These are phyloP conservation scores for Rhinolophus ferrumequinum DNA, from an alignment of 2,113 vertebrate species.

Conservation along the genomic window DNA sequence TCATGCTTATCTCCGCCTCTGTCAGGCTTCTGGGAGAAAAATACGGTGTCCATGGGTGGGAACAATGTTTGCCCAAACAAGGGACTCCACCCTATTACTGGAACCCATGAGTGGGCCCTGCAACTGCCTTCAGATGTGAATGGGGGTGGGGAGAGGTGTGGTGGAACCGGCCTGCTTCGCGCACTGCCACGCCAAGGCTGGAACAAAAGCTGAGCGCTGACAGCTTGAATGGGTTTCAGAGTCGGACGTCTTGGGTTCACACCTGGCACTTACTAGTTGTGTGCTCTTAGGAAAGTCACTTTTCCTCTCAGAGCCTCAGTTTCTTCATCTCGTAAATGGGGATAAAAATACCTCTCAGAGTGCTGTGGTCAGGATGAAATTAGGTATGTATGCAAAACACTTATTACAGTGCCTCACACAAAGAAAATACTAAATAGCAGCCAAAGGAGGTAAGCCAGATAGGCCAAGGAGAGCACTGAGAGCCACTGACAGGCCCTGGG, in stretches of 20 bases:
- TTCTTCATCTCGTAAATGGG: constrained; percentile 31
- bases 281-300: neutral
- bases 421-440: neutral
- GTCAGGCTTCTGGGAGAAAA: neutral
- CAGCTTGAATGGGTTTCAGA: neutral
- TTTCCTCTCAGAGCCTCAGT: neutral
- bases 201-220: neutral
- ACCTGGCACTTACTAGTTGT: neutral
- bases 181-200: rapidly evolving
- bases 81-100: neutral
- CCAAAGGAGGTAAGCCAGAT: neutral
- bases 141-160: neutral
- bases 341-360: constrained; percentile 45
- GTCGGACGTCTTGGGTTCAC: neutral
- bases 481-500: rapidly evolving
- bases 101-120: neutral
- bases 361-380: constrained; percentile 40
- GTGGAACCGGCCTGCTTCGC: rapidly evolving
- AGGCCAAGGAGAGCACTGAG: neutral
- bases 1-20: neutral
- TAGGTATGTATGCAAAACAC: constrained; percentile 48
- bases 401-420: neutral
- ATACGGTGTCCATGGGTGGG: neutral
- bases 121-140: neutral
- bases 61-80: neutral